Evolutionary conservation across 2,113 vertebrate species (phyloP), one percentile per base, ranked within the genome.

Genomic region (Asarcornis scutulata): DNA sequence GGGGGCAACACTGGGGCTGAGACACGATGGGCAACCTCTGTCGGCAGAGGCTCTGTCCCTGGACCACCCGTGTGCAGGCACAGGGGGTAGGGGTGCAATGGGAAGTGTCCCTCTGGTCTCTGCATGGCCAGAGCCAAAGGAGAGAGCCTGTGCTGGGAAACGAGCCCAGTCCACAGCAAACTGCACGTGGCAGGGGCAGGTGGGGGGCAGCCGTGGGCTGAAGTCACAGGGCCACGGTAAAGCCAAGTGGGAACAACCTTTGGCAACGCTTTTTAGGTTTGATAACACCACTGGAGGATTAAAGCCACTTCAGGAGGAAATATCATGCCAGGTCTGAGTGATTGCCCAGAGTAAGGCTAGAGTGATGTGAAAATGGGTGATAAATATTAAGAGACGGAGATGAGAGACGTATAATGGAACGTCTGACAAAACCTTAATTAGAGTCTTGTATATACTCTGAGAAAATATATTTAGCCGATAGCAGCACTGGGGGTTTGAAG

Each of bases 351-450:
- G 56, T 52, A 59, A 79, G 82, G 79, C 75, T 84, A 66, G 36
- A 94, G 59, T 46, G 71, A 80, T 87, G 75, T 83, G 85, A 87
- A 92, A 97, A 96, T 55, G 60, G 87, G 74, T 95, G 89, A 95
- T 97, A 95, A 97, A 96, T 93, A 94, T 89, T 75, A 91, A 87
- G 87, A 77, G 87, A 88, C 2, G 10, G 89, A 92, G 69, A 93
- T 88, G 80, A 91, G 80, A 95, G 77, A 62, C 46, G 15, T 55
- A 58, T 66, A 96, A 96, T 94, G 85, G 94, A 95, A 91, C 8
- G 17, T 42, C 87, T 97, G 96, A 95, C 89, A 83, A 94, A 94
- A 74, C 75, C 75, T 91, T 97, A 93, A 94, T 96, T 96, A 95
- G 77, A 93, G 75, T 53, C 50, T 69, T 88, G 64, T 83, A 93